Base-by-base conservation (phyloP, 1,140 invertebrate species). In the honey bee (Apis mellifera) region DNA sequence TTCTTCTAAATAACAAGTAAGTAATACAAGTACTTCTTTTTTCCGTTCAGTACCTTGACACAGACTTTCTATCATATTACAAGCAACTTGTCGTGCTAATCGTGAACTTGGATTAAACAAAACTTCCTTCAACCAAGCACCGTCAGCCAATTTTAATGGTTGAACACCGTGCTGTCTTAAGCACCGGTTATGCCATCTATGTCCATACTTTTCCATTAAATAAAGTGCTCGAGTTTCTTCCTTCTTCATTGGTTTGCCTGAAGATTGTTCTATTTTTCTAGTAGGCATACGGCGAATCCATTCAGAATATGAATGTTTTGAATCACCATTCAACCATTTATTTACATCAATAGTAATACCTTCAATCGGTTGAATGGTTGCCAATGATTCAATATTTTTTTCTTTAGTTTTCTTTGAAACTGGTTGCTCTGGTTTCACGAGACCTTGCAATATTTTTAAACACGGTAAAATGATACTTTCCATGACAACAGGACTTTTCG, bases 81-180 rank as follows among this genome's bases (percentile, higher is more conserved):
- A 99, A 8, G 98, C 97, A 23, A 98, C 96, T 91, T 98, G 96
- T 52, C 98, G 95, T 0, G 98, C 98, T 66, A 98, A 95, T 66
- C 97, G 95, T 0, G 98, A 99, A 90, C 97, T 98, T 1, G 97
- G 96, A 93, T 98, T 98, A 91, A 99, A 99, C 83, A 99, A 95
- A 12, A 99, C 96, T 12, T 97, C 96, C 82, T 97, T 96, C 12
- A 99, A 94, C 98, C 98, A 99, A 9, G 97, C 97, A 2, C 95
- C 95, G 81, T 96, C 95, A 11, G 94, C 92, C 32, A 96, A 90
- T 70, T 95, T 95, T 5, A 96, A 82, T 1, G 94, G 93, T 65
- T 94, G 90, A 12, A 93, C 92, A 9, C 93, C 93, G 15, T 92
- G 90, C 0, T 93, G 74, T 60, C 90, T 89, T 69, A 92, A 85